These are phyloP conservation scores for Monopterus albus DNA, from an alignment of 2,113 vertebrate species.

Conservation along the genomic window DNA sequence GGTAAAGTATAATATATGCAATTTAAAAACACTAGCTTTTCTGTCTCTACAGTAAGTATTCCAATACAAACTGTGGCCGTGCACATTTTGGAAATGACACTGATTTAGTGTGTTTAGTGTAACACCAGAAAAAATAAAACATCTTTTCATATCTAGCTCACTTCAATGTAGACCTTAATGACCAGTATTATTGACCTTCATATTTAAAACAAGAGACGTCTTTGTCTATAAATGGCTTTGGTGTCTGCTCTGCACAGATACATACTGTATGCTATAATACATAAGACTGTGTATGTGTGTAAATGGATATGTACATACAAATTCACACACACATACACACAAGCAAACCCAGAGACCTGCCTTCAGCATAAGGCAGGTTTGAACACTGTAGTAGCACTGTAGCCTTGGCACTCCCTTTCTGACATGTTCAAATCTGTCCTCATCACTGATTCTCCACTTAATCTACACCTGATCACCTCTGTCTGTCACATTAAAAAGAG, in stretches of 20 bases:
- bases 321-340: conserved; percentile 25
- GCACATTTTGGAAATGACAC: too few relatives aligned
- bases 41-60: too few relatives aligned
- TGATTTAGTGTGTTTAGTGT: too few relatives aligned
- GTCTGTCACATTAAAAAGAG: conserved; percentile 58
- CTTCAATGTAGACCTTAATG: background rate
- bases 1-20: too few relatives aligned
- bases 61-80: too few relatives aligned
- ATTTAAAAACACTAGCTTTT: too few relatives aligned
- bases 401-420: conserved; percentile 65
- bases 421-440: conserved; percentile 80
- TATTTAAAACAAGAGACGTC: background rate
- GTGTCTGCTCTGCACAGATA: conserved; percentile 1
- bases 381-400: conserved; percentile 67
- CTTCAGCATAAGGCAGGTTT: conserved; percentile 72
- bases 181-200: background rate
- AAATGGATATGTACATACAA: too few relatives aligned
- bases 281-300: too few relatives aligned
- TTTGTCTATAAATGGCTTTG: background rate
- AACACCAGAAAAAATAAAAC: background rate
- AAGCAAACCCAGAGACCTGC: conserved; percentile 22
- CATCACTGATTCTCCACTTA: conserved; percentile 61
- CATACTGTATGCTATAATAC: conserved; percentile 11
- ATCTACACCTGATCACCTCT: conserved; percentile 68
- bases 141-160: background rate